These are phyloP conservation scores for Frankliniella fusca DNA, from an alignment of 2,888 invertebrate species.

Conservation along the genomic window DNA sequence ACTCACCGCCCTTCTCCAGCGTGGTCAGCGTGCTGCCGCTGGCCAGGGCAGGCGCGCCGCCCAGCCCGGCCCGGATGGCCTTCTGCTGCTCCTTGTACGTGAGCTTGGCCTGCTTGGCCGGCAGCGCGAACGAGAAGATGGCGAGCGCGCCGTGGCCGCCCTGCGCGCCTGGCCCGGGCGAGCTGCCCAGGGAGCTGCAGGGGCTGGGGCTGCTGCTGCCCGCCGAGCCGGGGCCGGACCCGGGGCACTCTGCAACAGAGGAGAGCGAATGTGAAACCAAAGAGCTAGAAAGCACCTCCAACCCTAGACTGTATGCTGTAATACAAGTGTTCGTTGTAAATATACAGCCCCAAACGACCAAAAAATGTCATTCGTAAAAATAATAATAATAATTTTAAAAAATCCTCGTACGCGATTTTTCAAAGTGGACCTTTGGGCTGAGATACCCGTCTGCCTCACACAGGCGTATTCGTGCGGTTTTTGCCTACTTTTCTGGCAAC, in stretches of 20 bases:
- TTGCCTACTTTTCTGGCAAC: too few species aligned
- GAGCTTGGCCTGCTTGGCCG: slow-evolving; percentile 39
- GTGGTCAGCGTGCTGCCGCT: slow-evolving; percentile 73
- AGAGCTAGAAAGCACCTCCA: too few species aligned
- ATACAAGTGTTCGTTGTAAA: too few species aligned
- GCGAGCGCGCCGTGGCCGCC: neutral
- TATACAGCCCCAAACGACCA: too few species aligned
- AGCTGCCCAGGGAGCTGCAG: slow-evolving; percentile 63
- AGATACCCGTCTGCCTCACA: too few species aligned
- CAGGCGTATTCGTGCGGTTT: too few species aligned
- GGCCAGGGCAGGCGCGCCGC: slow-evolving; percentile 65
- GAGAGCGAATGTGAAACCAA: too few species aligned
- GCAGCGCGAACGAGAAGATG: slow-evolving; percentile 38
- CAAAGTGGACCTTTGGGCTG: too few species aligned
- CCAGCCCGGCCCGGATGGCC: slow-evolving; percentile 43
- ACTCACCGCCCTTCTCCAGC: slow-evolving; percentile 60
- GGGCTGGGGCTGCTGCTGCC: slow-evolving; percentile 33
- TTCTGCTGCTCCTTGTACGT: slow-evolving; percentile 40
- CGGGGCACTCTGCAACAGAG: slow-evolving; percentile 28
- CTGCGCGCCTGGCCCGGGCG: slow-evolving; percentile 58
- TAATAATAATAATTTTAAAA: too few species aligned
- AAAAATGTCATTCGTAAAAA: too few species aligned
- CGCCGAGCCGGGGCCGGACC: neutral
- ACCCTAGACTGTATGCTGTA: too few species aligned
- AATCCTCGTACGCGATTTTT: too few species aligned